Percentiles rank a stretch among this genome's conserved stretches.
Conservation (phyloP, 64 coral and sea anemone genomes). For the Catalaphyllia jardinei region DNA sequence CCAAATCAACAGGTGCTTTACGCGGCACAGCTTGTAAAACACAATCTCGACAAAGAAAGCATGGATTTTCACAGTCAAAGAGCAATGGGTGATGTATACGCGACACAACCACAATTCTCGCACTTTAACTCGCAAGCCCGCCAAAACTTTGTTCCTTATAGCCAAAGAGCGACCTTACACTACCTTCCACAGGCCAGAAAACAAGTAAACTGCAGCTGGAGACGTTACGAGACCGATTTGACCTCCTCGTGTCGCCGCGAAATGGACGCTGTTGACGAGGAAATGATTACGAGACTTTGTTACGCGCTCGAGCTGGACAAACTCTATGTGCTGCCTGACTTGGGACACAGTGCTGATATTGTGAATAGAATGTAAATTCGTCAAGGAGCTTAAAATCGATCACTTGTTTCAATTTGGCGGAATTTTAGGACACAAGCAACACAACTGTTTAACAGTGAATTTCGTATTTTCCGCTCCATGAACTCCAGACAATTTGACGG, state of each 20-base stretch:
- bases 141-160: not conserved
- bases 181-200: slow-evolving; percentile 30
- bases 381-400: too few relatives aligned
- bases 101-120: not conserved
- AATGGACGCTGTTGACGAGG: slow-evolving; percentile 34
- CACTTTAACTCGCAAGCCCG: not conserved
- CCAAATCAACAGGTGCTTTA: slow-evolving; percentile 16
- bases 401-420: too few relatives aligned
- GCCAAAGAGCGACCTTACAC: not conserved
- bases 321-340: slow-evolving; percentile 23
- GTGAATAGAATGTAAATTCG: slow-evolving; percentile 19
- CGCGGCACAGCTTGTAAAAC: not conserved
- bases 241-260: slow-evolving; percentile 28
- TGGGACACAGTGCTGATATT: slow-evolving; percentile 27
- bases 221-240: not conserved
- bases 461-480: too few relatives aligned
- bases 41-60: not conserved
- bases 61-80: slow-evolving; percentile 1
- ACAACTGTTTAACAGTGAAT: too few relatives aligned
- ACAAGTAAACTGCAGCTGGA: not conserved
- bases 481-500: too few relatives aligned
- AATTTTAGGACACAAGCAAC: too few relatives aligned
- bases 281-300: slow-evolving; percentile 38
- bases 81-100: slow-evolving; percentile 2
- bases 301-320: slow-evolving; percentile 32